These are phyloP conservation scores for Phania funesta DNA, from an alignment of 2,888 invertebrate species.

Conservation along the genomic window DNA sequence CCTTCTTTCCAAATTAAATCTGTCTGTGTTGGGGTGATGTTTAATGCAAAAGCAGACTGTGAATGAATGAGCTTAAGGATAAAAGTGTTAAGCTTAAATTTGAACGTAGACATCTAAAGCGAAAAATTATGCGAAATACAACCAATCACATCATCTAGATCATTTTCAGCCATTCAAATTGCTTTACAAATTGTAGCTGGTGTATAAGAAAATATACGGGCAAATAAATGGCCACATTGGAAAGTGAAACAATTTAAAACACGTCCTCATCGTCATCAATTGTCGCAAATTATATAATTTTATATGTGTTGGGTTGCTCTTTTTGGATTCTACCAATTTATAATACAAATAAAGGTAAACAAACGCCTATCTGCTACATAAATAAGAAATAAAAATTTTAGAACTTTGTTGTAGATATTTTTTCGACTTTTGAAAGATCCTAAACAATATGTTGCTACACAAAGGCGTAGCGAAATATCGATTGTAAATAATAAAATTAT, in stretches of 20 bases:
- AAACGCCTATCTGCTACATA: conserved; percentile 24
- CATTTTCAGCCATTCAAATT: conserved; percentile 51
- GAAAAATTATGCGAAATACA: neutral
- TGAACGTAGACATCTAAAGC: neutral
- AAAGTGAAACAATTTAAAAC: neutral
- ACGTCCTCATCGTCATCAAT: conserved; percentile 35
- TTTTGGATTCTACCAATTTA: neutral
- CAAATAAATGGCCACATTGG: neutral
- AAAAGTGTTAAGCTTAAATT: neutral
- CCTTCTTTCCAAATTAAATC: conserved; percentile 2
- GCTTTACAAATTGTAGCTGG: conserved; percentile 24
- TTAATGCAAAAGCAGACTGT: neutral
- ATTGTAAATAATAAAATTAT: no score
- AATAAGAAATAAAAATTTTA: neutral
- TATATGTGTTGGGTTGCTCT: conserved; percentile 20
- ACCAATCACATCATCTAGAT: conserved; percentile 39
- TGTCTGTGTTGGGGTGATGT: conserved; percentile 32
- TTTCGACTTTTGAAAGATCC: neutral
- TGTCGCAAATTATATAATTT: conserved; percentile 47
- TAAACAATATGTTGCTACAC: no score
- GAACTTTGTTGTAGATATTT: neutral
- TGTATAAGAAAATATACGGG: neutral
- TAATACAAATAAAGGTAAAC: neutral
- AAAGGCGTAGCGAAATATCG: no score
- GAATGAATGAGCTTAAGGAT: neutral